Base-by-base conservation (phyloP, 2,797 vertebrate genomes). In the Acanthornis magna region DNA sequence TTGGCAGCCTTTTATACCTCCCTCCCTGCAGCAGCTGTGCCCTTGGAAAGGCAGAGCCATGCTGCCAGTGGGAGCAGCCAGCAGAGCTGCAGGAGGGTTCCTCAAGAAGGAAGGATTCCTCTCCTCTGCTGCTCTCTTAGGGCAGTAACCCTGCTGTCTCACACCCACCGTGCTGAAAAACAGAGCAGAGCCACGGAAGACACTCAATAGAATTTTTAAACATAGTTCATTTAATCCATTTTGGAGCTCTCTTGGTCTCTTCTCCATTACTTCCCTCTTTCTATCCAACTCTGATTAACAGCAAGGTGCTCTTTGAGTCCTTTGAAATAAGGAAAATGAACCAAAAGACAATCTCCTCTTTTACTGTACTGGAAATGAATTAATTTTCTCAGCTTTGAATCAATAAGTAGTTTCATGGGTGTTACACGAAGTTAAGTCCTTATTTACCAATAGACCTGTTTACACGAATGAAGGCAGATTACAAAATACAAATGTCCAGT, bases 371-470 rank as follows among this genome's bases (percentile, higher is more conserved):
- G 27, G 32, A 77, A 91, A 92, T 51, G 22, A 95, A 95, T 95
- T 95, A 40, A 92, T 87, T 92, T 89, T 27, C 62, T 68, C 58
- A 91, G 80, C 72, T 95, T 91, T 20, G 47, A 94, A 83, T 68
- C 61, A 77, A 73, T 88, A 73, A 85, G 32, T 65, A 72, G 87
- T 89, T 92, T 92, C 68, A 89, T 58, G 72, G 61, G 54, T 91
- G 89, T 95, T 95, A 94, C 94, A 89, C 57, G 61, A 78, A 90
- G 61, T 94, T 94, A 94, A 95, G 51, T 62, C 78, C 72, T 85
- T 89, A 74, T 89, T 91, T 92, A 93, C 68, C 62, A 75, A 68
- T 40, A 29, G 42, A 91, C 45, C 32, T 68, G 14, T 83, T 94
- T 34, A 43, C 57, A 80, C 54, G 85, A 92, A 87, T 54, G 61